These are phyloP conservation scores for Trachelus troglodyta DNA, from an alignment of 2,888 invertebrate species.

Conservation along the genomic window DNA sequence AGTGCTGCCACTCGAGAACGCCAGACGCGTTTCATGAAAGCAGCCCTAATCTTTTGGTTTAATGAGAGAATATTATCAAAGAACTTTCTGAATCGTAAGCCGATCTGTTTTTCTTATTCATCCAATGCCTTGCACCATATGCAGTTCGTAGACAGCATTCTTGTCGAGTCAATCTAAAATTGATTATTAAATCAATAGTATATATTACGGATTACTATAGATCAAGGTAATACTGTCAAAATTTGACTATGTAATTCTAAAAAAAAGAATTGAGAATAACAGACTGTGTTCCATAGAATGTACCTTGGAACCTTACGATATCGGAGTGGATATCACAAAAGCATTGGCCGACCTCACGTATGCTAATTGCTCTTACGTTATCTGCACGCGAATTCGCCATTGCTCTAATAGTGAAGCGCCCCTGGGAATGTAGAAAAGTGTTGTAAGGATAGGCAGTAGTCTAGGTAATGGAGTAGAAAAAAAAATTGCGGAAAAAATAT, in stretches of 20 bases:
- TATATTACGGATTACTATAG: neutral
- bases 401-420: conserved; percentile 14
- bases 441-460: neutral
- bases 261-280: neutral
- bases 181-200: neutral
- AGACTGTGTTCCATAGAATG: neutral
- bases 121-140: neutral
- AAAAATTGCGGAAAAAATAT: neutral
- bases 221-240: neutral
- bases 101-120: neutral
- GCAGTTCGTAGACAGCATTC: neutral
- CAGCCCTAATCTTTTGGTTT: neutral
- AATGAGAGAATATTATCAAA: neutral
- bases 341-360: conserved; percentile 50
- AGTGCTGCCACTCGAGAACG: neutral
- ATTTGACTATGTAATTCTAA: too few species aligned
- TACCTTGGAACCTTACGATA: neutral
- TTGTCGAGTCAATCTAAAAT: neutral
- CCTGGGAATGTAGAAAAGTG: neutral
- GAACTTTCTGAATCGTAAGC: neutral
- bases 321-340: conserved; percentile 3
- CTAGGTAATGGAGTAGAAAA: neutral
- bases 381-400: conserved; percentile 54
- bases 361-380: conserved; percentile 59
- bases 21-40: conserved; percentile 24